phyloP scores from a whole-genome alignment of 2,113 vertebrate genomes.

The Sander lucioperca region DNA sequence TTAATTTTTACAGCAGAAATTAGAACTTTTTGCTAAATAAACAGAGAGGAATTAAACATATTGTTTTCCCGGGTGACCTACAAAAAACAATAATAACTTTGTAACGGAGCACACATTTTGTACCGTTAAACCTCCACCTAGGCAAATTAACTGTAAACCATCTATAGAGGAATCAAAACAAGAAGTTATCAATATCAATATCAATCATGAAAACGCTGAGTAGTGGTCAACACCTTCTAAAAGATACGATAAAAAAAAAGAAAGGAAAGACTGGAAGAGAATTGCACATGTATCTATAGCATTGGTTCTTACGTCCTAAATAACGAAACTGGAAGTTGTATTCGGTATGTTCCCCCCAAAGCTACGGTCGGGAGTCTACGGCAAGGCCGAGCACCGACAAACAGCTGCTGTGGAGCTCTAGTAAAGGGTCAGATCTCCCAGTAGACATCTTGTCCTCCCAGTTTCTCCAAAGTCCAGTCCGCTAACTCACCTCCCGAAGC shows the following conservation, averaged over 20 bases:
- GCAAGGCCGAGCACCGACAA: no score
- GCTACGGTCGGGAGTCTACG: no score
- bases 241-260: conserved; percentile 1
- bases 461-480: conserved; percentile 40
- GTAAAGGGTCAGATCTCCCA: not conserved
- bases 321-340: not conserved
- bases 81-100: no score
- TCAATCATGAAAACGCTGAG: not conserved
- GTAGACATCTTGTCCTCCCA: conserved; percentile 5
- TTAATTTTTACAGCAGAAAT: not conserved
- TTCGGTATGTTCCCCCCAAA: no score
- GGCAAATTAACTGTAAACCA: not conserved
- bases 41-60: not conserved
- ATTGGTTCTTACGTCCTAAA: not conserved
- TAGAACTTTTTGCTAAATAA: not conserved
- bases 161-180: not conserved
- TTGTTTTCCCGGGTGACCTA: no score
- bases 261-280: not conserved
- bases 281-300: conserved; percentile 31
- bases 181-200: not conserved
- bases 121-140: not conserved
- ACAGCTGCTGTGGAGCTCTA: not conserved
- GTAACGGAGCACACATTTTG: not conserved
- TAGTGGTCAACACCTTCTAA: conserved; percentile 51
- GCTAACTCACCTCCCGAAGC: conserved; percentile 3